A percentile compares a stretch with the other conserved stretches of the same genome.
Evolutionary conservation across 2,888 invertebrate genomes (phyloP).

Genomic region (Ennomos erosarius): DNA sequence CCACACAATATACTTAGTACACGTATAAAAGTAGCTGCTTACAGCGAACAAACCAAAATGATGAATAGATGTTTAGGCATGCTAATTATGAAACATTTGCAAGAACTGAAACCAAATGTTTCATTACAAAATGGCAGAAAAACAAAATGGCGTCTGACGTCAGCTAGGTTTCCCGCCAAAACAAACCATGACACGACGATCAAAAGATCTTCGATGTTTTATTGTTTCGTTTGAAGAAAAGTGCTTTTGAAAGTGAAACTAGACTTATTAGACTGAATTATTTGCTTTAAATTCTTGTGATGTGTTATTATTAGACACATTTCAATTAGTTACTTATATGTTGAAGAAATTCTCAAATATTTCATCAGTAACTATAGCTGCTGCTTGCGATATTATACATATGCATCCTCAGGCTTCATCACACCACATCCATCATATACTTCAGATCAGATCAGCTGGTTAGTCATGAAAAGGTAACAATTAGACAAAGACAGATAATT

Average conservation of each 20-base stretch:
- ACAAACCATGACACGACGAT: constrained; percentile 59
- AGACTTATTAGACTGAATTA: constrained; percentile 18
- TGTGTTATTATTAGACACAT: too few species aligned
- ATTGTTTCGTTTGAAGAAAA: constrained; percentile 58
- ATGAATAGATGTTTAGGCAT: constrained; percentile 19
- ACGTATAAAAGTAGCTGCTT: too few species aligned
- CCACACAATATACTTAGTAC: too few species aligned
- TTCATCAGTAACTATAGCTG: too few species aligned
- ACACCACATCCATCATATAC: too few species aligned
- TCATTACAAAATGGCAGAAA: constrained; percentile 27
- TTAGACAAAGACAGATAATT: too few species aligned
- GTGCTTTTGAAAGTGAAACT: constrained; percentile 31
- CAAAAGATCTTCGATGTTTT: constrained; percentile 50
- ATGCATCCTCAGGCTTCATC: too few species aligned
- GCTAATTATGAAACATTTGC: constrained; percentile 17
- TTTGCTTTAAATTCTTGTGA: not conserved
- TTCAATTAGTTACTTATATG: too few species aligned
- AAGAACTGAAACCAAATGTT: constrained; percentile 24
- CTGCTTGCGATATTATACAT: too few species aligned
- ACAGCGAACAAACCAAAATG: not conserved
- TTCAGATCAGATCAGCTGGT: too few species aligned
- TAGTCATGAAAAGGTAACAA: too few species aligned
- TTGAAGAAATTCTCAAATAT: too few species aligned
- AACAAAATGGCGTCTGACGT: constrained; percentile 45
- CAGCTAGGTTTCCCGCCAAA: constrained; percentile 59